Base-by-base conservation (phyloP, 1,140 invertebrate species). In the Tachypleus tridentatus region DNA sequence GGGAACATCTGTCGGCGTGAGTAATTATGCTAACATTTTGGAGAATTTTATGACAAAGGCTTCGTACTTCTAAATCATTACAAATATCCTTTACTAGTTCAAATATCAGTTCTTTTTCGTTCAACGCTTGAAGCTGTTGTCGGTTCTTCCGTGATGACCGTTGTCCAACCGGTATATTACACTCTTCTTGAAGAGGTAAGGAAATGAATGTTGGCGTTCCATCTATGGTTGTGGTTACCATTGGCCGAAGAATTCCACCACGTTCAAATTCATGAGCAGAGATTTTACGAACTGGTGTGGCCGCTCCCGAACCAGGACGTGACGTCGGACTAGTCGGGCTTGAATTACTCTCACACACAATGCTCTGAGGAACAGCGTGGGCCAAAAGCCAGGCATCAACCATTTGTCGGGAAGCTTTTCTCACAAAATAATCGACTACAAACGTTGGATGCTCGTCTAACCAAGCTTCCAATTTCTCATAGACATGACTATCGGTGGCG, bases 71-170 rank as follows among this genome's bases (percentile, higher is more conserved):
- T 72, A 97, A 77, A 76, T 97, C 93, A 77, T 96, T 94, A 79
- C 91, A 97, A 72, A 97, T 96, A 76, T 96, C 93, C 79, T 96
- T 95, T 73, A 94, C 93, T 81, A 97, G 77, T 78, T 97, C 93
- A 77, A 96, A 95, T 75, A 97, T 93, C 59, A 97, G 83, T 78
- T 97, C 91, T 75, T 91, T 91, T 74, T 97, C 93, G 72, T 96
- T 91, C 64, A 97, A 78, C 58, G 90, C 86, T 72, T 88, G 83
- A 3, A 96, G 82, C 75, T 95, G 91, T 72, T 88, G 86, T 60
- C 91, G 79, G 0, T 86, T 88, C 66, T 87, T 79, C 11, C 88
- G 80, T 70, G 88, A 86, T 47, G 86, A 70, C 70, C 49, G 67
- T 58, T 6, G 64, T 68, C 59, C 65, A 54, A 54, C 53, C 48